Evolutionary conservation across 2,113 vertebrate genomes (phyloP).

Genomic region (Natator depressus): DNA sequence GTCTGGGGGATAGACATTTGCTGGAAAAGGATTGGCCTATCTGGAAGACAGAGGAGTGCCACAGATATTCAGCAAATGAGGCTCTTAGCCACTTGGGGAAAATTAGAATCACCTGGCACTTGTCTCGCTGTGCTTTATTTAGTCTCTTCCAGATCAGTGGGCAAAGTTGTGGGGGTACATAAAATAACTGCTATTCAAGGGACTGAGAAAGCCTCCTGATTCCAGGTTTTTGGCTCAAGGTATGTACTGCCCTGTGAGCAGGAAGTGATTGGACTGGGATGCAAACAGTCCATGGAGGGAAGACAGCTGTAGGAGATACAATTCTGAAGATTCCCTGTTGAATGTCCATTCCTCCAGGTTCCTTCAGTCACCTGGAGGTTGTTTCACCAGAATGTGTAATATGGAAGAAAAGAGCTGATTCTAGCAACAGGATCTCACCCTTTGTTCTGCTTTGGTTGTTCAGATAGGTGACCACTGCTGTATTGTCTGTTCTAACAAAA

Average conservation of each 20-base stretch:
- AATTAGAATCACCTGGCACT: not conserved
- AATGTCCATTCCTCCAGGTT: not conserved
- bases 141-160: slow-evolving; percentile 27
- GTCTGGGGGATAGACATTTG: not conserved
- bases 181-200: slow-evolving; percentile 24
- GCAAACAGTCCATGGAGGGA: not conserved
- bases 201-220: slow-evolving; percentile 31
- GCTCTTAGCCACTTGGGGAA: slow-evolving; percentile 14
- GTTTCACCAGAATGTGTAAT: not conserved
- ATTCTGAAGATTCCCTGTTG: not conserved
- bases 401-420: not conserved
- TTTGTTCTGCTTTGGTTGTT: slow-evolving; percentile 6
- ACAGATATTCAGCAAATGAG: not conserved
- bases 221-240: not conserved
- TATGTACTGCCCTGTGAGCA: not conserved
- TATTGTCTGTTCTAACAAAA: not conserved
- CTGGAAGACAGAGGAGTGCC: not conserved
- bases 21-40: not conserved
- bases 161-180: not conserved
- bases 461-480: not conserved
- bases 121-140: not conserved
- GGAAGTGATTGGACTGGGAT: not conserved
- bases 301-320: not conserved
- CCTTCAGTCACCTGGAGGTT: slow-evolving; percentile 5
- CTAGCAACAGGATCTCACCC: not conserved